These are phyloP conservation scores for Scaptomyza flava DNA, from an alignment of 2,888 invertebrate species.

Conservation along the genomic window DNA sequence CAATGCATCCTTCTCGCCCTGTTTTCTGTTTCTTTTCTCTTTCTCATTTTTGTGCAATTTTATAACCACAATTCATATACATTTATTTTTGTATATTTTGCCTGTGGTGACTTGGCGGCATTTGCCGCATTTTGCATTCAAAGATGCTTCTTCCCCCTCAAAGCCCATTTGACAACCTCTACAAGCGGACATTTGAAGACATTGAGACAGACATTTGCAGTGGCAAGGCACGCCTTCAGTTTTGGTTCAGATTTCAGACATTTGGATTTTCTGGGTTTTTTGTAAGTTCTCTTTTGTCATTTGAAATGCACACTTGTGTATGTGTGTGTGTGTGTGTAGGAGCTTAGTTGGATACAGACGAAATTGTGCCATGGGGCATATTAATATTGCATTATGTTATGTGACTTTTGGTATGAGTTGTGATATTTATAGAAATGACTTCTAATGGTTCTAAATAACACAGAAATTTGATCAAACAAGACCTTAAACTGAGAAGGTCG, in stretches of 20 bases:
- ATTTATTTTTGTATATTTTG: slow-evolving; percentile 26
- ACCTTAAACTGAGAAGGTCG: background rate
- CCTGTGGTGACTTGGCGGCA: slow-evolving; percentile 57
- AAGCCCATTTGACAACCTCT: background rate
- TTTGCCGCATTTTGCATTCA: slow-evolving; percentile 47
- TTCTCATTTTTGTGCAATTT: slow-evolving; percentile 19
- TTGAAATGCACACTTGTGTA: slow-evolving; percentile 47
- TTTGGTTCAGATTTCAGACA: slow-evolving; percentile 49
- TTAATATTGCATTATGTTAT: slow-evolving; percentile 35
- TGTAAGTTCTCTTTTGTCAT: slow-evolving; percentile 26
- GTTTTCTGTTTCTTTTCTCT: slow-evolving; percentile 17
- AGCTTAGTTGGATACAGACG: slow-evolving; percentile 9
- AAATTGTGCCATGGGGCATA: slow-evolving; percentile 40
- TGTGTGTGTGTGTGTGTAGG: slow-evolving; percentile 16
- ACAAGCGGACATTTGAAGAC: background rate
- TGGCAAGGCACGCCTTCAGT: slow-evolving; percentile 24
- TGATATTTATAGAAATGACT: slow-evolving; percentile 7
- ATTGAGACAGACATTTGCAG: slow-evolving; percentile 34
- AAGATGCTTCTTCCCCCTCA: slow-evolving; percentile 25
- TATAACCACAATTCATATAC: slow-evolving; percentile 38
- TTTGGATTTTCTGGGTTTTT: slow-evolving; percentile 27
- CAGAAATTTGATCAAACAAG: slow-evolving; percentile 13
- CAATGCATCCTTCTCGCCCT: slow-evolving; percentile 28
- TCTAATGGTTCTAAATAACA: slow-evolving; percentile 1
- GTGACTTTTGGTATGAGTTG: slow-evolving; percentile 10